Base-by-base conservation (phyloP, 2,888 invertebrate genomes). In the Drosophila borealis region DNA sequence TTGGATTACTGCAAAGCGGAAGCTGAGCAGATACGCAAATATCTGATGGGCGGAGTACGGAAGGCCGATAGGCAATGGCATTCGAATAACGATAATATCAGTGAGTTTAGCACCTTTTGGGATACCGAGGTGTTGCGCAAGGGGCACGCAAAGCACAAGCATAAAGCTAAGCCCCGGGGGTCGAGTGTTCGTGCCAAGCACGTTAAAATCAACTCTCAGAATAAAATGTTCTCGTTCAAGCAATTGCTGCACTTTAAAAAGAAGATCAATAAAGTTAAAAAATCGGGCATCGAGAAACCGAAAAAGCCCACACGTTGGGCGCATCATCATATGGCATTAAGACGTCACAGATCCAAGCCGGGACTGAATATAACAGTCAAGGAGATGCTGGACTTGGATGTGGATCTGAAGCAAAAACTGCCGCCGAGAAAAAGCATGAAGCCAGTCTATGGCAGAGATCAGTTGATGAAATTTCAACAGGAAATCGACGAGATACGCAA, bases 41-140 rank as follows among this genome's bases (percentile, higher is more conserved):
- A 48, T 2, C 13, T 80, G 6, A 13, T 14, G 2, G 9, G 21
- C 6, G 10, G 36, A 29, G 3, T 13, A 10, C 3, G 13, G 11
- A 6, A 48, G 29, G 8, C 11, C 6, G 1, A 29, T 8, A 13
- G 0, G 5, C 14, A 21, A 1, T 0, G 0, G 8, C 4, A 1
- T 1, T 0, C 9, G 21, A 13, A 1, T 2, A 21, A n/a, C 3
- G 45, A 25, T 0, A n/a, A 13, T 1, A 48, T 69, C 1, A 9
- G 9, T 0, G 8, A 29, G 19, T 61, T 76, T 4, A 1, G 44
- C 0, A n/a, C 4, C 2, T 70, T 80, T 14, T 75, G 77, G 80
- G 17, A 57, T 0, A 5, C 0, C 0, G 80, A 76, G 33, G 21
- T 80, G 13, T 8, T 33, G 11, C 33, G 11, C 3, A 63, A 41